phyloP scores from a whole-genome alignment of 1,140 invertebrate species.

The Aporrectodea caliginosa region DNA sequence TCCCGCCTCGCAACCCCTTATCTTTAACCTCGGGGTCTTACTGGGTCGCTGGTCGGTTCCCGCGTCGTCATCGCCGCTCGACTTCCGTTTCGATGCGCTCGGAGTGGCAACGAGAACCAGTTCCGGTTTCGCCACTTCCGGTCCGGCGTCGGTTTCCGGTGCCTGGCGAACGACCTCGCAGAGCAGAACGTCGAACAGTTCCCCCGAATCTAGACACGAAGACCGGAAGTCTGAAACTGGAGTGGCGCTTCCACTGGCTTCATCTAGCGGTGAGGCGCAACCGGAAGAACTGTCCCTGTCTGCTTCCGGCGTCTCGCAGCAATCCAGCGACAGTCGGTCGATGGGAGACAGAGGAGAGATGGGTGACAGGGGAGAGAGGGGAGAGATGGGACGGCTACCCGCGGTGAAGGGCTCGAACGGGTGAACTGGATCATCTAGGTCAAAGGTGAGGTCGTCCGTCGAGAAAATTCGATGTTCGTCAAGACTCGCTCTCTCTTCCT shows the following conservation, averaged over 20 bases:
- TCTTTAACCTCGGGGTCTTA: not conserved
- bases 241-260: too few relatives aligned
- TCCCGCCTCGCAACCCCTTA: not conserved
- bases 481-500: too few relatives aligned
- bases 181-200: not conserved
- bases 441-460: not conserved
- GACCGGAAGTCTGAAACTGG: too few relatives aligned
- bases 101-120: not conserved
- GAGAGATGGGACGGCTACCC: not conserved
- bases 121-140: not conserved
- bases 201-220: too few relatives aligned
- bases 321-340: too few relatives aligned
- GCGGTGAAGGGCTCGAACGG: too few relatives aligned
- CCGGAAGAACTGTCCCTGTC: too few relatives aligned
- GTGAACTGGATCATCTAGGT: not conserved
- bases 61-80: too few relatives aligned
- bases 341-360: too few relatives aligned
- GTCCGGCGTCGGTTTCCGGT: not conserved
- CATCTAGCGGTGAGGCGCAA: too few relatives aligned
- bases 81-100: constrained; percentile 2
- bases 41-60: not conserved
- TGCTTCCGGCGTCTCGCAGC: too few relatives aligned
- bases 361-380: not conserved
- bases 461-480: not conserved
- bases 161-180: not conserved